Conservation (phyloP, 2,113 vertebrate species). For the Misgurnus anguillicaudatus region DNA sequence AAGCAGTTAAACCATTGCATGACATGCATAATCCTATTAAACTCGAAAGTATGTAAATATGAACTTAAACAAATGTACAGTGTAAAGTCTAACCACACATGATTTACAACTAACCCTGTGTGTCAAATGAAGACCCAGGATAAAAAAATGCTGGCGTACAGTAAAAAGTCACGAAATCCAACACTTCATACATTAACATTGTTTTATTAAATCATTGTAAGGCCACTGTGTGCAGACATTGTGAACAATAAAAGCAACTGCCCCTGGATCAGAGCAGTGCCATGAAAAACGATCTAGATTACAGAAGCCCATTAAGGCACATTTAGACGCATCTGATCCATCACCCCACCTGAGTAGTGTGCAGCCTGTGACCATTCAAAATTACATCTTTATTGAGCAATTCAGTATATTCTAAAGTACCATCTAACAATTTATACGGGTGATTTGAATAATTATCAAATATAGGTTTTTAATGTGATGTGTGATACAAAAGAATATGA, state of each 20-base stretch:
- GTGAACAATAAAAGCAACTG: conserved; percentile 53
- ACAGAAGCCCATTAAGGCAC: conserved; percentile 34
- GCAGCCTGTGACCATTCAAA: neutral
- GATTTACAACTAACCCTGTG: too few relatives aligned
- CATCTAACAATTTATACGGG: neutral
- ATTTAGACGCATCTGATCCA: neutral
- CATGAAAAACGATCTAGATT: neutral
- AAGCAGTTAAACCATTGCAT: too few relatives aligned
- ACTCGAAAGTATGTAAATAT: too few relatives aligned
- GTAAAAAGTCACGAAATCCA: too few relatives aligned
- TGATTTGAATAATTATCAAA: conserved; percentile 33
- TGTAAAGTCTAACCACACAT: too few relatives aligned
- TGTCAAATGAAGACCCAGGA: too few relatives aligned
- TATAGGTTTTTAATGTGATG: conserved; percentile 3
- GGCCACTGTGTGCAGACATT: conserved; percentile 73
- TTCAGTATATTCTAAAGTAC: neutral
- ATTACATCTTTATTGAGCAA: conserved; percentile 1
- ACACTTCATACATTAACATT: conserved; percentile 37
- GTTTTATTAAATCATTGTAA: conserved; percentile 73
- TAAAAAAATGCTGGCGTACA: too few relatives aligned
- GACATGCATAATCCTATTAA: too few relatives aligned
- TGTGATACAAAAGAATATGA: neutral
- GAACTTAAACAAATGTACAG: too few relatives aligned
- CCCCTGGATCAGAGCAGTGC: conserved; percentile 18
- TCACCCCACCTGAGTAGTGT: neutral